Conservation (phyloP, 2,113 vertebrate genomes). For the Balaeniceps rex region DNA sequence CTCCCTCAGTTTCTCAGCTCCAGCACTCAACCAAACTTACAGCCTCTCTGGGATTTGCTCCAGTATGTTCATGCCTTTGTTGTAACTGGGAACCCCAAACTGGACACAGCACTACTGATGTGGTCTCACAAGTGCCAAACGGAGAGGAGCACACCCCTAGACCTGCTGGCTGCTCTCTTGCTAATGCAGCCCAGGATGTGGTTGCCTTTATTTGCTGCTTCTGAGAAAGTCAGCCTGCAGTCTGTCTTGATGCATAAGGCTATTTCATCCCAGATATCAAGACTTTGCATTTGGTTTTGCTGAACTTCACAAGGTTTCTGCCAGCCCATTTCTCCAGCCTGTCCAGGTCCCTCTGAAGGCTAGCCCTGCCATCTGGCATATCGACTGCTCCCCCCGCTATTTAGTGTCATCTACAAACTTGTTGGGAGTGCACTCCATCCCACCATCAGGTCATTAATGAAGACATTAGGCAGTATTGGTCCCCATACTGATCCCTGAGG, state of each 20-base stretch:
- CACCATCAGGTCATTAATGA: neutral
- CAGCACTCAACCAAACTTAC: neutral
- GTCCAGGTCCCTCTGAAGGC: neutral
- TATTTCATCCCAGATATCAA: neutral
- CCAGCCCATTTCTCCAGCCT: neutral
- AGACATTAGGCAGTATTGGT: neutral
- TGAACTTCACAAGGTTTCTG: neutral
- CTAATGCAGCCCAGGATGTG: neutral
- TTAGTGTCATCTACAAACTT: neutral
- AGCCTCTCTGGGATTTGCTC: neutral
- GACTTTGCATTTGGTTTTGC: neutral
- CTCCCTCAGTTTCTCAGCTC: neutral
- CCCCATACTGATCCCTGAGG: neutral
- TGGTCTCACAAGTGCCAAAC: neutral
- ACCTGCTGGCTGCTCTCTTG: neutral
- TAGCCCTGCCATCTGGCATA: neutral
- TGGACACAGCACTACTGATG: neutral
- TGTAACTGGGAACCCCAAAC: neutral
- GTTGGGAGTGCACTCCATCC: neutral
- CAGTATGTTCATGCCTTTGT: neutral
- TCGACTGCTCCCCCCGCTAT: rapidly evolving
- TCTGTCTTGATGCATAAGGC: neutral
- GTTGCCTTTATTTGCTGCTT: neutral
- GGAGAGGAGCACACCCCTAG: neutral
- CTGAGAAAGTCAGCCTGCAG: neutral